Conservation (phyloP, 2,113 vertebrate genomes). For the Loxodonta africana region DNA sequence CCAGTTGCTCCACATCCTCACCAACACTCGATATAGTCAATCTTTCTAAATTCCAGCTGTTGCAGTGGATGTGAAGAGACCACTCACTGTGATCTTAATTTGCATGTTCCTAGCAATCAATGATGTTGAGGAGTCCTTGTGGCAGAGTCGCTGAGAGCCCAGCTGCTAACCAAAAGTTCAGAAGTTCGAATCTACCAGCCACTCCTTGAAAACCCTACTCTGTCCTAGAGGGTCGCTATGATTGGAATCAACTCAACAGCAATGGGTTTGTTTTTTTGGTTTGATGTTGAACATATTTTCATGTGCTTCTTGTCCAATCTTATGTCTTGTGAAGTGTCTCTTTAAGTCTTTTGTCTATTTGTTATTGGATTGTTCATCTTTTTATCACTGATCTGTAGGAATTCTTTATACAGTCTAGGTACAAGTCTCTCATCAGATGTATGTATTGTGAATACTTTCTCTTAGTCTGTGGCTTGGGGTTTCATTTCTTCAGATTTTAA, state of each 20-base stretch:
- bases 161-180: no score
- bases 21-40: background rate
- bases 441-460: slow-evolving; percentile 9
- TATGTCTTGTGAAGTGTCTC: background rate
- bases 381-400: no score
- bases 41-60: background rate
- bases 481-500: slow-evolving; percentile 33
- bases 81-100: background rate
- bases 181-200: no score
- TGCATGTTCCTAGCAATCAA: background rate
- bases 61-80: background rate
- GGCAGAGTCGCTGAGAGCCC: no score
- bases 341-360: background rate
- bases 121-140: no score
- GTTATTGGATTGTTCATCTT: background rate
- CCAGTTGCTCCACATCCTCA: background rate
- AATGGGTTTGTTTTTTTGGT: no score
- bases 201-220: no score
- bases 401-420: background rate
- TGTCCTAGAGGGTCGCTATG: no score
- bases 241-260: no score
- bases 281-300: background rate
- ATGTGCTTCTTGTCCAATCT: background rate
- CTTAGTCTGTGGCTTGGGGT: background rate
- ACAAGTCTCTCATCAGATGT: background rate